Base-by-base conservation (phyloP, 2,888 invertebrate species). In the Sympetrum striolatum region DNA sequence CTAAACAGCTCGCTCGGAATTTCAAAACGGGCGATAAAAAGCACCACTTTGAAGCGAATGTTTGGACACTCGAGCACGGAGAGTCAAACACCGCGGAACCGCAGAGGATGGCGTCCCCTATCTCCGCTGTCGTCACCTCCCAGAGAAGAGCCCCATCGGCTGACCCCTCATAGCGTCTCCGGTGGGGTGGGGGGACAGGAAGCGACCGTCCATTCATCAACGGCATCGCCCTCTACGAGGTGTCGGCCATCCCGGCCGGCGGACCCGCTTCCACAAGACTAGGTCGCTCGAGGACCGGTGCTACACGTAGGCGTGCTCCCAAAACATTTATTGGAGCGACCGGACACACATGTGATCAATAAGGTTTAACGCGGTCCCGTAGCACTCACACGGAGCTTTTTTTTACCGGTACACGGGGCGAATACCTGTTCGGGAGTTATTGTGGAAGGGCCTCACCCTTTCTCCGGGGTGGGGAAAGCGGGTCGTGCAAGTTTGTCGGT, bases 251-350 rank as follows among this genome's bases (percentile, higher is more conserved):
- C n/a, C 64, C 8, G 60, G 22, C 5, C 6, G 73, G 73, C 25
- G 25, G 25, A 12, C 73, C 31, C 73, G 73, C 73, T 73, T 73
- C 73, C 73, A 73, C 14, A 73, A 73, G 73, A 73, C 73, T 25
- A 73, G 73, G n/a, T 22, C 64, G 22, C 10, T 73, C 31, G 31
- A 73, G 82, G 31, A 82, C 60, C 60, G 31, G 60, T 53, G 60
- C 60, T n/a, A 86, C 35, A 86, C 58, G 86, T 37, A 60, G 86
- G 86, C 86, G 86, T 86, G 86, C 86, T 86, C 37, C 58, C 58
- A 86, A 86, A 86, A 86, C 86, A 86, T 86, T 86, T 86, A 86
- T 86, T 86, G 86, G 86, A 37, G 86, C 58, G 86, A 86, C 86
- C 86, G 86, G 86, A 86, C 60, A 86, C 86, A 86, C 64, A 86